Base-by-base conservation (phyloP, 2,797 vertebrate genomes). In the Decapterus maruadsi region DNA sequence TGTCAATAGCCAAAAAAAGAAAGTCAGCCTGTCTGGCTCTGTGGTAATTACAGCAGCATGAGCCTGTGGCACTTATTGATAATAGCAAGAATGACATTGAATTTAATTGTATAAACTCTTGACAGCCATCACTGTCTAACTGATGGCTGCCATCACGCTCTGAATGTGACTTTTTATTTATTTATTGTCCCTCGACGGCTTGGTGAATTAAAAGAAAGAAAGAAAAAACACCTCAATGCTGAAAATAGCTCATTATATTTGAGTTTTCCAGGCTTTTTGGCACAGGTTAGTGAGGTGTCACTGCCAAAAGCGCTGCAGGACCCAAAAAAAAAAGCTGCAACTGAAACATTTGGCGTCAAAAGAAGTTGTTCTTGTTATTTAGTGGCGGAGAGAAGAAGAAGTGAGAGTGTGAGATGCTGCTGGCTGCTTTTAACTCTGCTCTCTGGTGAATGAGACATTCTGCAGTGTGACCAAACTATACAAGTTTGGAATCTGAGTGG, bases 281-380 rank as follows among this genome's bases (percentile, higher is more conserved):
- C 88, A 17, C 75, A 78, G 63, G 57, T 68, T 70, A 68, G 66
- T 54, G 56, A 88, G 75, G 71, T 83, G 77, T 16, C 46, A 48
- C 59, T 85, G 87, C 88, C 88, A 91, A 56, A 77, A 81, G 71
- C 31, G 58, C 63, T 80, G 40, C 42, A 54, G 43, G 61, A 78
- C 82, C 74, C 1, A 26, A 26, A 26, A 26, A 65, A 40, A 58
- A 34, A 83, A 80, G 68, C 60, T 81, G 70, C 59, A 80, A 72
- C 54, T 67, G 71, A 91, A 89, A 78, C 80, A 76, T 81, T 88
- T 80, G 81, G 87, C 79, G 6, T 83, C 68, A 84, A 78, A 88
- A 88, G 57, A 83, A 67, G 46, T 54, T 68, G 19, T 83, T 88
- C 63, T 75, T 84, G 63, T 81, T 72, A 80, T 75, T 77, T 57